Percentiles rank a stretch among this genome's conserved stretches.
Conservation (phyloP, 2,113 vertebrate species). For the Cyprinodon brontotheroides region DNA sequence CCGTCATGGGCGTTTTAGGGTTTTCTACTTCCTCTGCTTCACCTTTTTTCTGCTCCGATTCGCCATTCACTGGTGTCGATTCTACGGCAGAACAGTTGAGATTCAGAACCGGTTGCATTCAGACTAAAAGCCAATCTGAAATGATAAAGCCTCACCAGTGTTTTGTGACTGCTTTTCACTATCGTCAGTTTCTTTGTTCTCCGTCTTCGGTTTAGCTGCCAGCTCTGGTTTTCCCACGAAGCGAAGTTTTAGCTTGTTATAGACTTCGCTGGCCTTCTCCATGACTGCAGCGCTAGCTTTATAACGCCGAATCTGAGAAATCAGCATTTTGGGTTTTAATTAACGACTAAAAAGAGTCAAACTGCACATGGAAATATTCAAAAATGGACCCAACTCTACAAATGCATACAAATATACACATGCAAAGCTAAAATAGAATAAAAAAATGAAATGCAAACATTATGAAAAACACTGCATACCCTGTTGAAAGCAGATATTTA, state of each 20-base stretch:
- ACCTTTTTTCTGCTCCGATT: slow-evolving; percentile 82
- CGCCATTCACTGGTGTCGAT: slow-evolving; percentile 87
- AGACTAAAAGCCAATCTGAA: background rate
- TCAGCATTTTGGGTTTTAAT: background rate
- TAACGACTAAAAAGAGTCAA: background rate
- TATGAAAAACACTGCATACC: background rate
- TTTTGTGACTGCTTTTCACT: slow-evolving; percentile 69
- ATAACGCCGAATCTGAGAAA: slow-evolving; percentile 90
- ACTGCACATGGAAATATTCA: background rate
- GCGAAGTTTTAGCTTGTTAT: slow-evolving; percentile 92
- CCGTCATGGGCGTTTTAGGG: slow-evolving; percentile 63
- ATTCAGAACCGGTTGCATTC: background rate
- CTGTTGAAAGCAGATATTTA: background rate
- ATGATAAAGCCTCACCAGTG: slow-evolving; percentile 63
- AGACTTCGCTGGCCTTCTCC: slow-evolving; percentile 93
- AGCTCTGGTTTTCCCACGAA: slow-evolving; percentile 88
- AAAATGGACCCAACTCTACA: background rate
- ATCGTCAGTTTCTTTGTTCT: slow-evolving; percentile 76
- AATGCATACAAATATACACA: background rate
- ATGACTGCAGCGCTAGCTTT: slow-evolving; percentile 95
- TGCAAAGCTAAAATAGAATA: background rate
- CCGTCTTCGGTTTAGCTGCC: slow-evolving; percentile 79
- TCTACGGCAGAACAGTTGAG: slow-evolving; percentile 60
- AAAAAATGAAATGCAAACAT: background rate
- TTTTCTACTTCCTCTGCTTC: slow-evolving; percentile 63